These are phyloP conservation scores for Platerodrilus igneus DNA, from an alignment of 2,888 invertebrate species.

Conservation along the genomic window DNA sequence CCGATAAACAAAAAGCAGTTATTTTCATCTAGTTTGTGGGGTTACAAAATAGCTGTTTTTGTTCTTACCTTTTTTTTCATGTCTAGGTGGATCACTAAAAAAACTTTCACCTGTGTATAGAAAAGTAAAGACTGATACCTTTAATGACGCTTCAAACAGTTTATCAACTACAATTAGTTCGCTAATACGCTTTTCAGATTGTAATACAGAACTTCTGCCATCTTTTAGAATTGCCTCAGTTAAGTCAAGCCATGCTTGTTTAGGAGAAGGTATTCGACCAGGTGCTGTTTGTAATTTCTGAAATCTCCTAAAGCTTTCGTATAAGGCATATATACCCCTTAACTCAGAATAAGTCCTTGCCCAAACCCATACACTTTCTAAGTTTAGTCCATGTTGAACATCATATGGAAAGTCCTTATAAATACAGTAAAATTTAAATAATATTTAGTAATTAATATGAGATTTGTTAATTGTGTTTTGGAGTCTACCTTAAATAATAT, in stretches of 20 bases:
- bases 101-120: too few species aligned
- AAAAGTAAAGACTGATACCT: too few species aligned
- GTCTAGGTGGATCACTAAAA: too few species aligned
- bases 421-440: too few species aligned
- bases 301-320: conserved; percentile 62
- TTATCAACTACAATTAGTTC: conserved; percentile 60
- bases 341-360: conserved; percentile 57
- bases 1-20: too few species aligned
- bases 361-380: conserved; percentile 60
- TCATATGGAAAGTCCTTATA: conserved; percentile 34
- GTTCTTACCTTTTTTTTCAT: too few species aligned
- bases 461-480: too few species aligned
- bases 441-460: too few species aligned
- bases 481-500: conserved; percentile 47
- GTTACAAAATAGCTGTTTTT: too few species aligned
- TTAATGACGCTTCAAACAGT: conserved; percentile 59
- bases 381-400: conserved; percentile 30
- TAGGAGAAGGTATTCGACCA: conserved; percentile 43
- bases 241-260: conserved; percentile 59
- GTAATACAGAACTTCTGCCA: conserved; percentile 55
- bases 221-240: conserved; percentile 63
- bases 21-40: too few species aligned
- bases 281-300: conserved; percentile 46
- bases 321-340: conserved; percentile 60
- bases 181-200: conserved; percentile 56